phyloP scores from a whole-genome alignment of 2,797 vertebrate genomes.

The Hemitrygon akajei region DNA sequence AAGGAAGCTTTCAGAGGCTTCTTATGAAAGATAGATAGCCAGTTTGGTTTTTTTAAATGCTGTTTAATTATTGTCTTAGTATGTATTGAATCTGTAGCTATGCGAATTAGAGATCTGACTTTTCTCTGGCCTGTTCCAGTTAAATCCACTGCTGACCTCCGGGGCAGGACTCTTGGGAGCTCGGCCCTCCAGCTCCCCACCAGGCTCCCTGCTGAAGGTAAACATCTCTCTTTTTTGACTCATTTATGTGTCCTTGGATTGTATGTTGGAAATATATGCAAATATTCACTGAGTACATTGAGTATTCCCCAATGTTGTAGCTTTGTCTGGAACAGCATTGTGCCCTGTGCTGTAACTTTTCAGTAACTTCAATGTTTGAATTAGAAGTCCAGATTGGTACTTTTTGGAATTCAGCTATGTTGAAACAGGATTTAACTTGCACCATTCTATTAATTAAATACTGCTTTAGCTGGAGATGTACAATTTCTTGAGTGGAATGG shows the following conservation, averaged over 20 bases:
- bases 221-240: not conserved
- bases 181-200: constrained; percentile 54
- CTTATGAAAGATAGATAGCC: not conserved
- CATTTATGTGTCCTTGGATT: not conserved
- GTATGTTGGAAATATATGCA: not conserved
- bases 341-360: not conserved
- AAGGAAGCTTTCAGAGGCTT: not conserved
- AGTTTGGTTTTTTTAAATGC: not conserved
- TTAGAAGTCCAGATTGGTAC: not conserved
- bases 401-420: not conserved
- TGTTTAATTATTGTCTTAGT: not conserved
- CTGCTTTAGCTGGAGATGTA: not conserved
- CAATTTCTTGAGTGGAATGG: no score
- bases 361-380: not conserved
- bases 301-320: not conserved
- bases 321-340: not conserved
- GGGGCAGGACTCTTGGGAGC: constrained; percentile 53
- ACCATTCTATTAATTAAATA: not conserved
- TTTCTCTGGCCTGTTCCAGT: not conserved
- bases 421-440: not conserved
- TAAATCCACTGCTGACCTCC: constrained; percentile 47
- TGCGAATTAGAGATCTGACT: not conserved
- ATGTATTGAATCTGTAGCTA: not conserved
- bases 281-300: no score
- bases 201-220: constrained; percentile 66